Conservation (phyloP, 2,797 vertebrate genomes). For the Gallirallus australis region DNA sequence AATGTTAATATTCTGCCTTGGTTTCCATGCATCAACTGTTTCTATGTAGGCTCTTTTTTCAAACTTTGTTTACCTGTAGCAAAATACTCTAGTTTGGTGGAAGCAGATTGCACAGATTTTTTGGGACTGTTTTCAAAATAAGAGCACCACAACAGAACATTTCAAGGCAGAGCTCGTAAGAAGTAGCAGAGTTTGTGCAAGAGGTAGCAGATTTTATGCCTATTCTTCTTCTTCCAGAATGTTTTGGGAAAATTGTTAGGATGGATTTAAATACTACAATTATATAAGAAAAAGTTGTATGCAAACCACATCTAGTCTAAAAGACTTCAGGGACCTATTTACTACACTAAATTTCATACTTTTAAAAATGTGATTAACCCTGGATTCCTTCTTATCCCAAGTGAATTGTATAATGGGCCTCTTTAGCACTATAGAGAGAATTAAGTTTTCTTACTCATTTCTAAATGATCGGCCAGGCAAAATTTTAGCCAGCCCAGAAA, state of each 20-base stretch:
- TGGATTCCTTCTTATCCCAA: not conserved
- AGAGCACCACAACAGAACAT: not conserved
- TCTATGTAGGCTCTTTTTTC: not conserved
- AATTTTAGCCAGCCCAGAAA: not conserved
- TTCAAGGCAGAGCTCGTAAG: not conserved
- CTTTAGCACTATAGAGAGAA: not conserved
- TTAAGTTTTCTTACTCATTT: not conserved
- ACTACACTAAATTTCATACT: not conserved
- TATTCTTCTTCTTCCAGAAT: not conserved
- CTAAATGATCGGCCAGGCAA: not conserved
- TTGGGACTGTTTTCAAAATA: not conserved
- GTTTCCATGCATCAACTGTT: not conserved
- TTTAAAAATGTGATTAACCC: not conserved
- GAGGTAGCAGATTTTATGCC: not conserved
- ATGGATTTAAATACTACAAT: not conserved
- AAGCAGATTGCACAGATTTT: not conserved
- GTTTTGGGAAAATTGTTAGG: not conserved
- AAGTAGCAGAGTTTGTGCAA: not conserved
- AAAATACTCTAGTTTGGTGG: not conserved
- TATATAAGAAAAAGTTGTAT: not conserved
- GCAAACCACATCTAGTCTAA: not conserved
- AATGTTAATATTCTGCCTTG: not conserved
- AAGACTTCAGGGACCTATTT: not conserved
- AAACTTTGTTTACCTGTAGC: not conserved
- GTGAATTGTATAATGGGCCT: not conserved